Evolutionary conservation across 2,888 invertebrate species (phyloP), one percentile per base, ranked within the genome.

Genomic region (Ypsolopha sequella): DNA sequence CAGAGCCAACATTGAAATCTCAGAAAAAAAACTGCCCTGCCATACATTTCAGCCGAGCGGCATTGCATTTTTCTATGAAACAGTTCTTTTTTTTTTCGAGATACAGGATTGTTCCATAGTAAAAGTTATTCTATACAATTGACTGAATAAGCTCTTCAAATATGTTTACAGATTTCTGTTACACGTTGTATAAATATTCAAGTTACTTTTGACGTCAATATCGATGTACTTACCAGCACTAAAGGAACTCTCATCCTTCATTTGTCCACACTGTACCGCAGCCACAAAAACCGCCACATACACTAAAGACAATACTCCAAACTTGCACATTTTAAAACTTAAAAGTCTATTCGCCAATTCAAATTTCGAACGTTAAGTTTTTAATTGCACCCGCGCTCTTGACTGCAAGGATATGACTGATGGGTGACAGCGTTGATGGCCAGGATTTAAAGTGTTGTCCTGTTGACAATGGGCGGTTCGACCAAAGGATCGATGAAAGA

Each of bases 361-460:
- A 24, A 14, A 41, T 13, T 43, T 43, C 43, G 8, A 7, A 24
- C 13, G 10, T 46, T 33, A 9, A 46, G 3, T 48, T 36, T 8
- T 38, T 36, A 11, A 9, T 43, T 43, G 8, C 38, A 6, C 34
- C 38, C 36, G 6, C 7, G 8, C 10, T 14, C 33, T 11, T 67
- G 73, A 63, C 63, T 60, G 76, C 67, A 61, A 57, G 68, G 58
- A 65, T 68, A 66, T 76, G 76, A 86, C 84, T 86, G 86, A 72
- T 80, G 61, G 66, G 53, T 60, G 60, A 60, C 71, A 67, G 69
- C 70, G 60, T 60, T 65, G 66, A 72, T 65, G 64, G 67, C 64
- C 79, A 82, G 84, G 85, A 84, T 86, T 81, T 86, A 86, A 85
- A 84, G 78, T 73, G 72, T 78, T 77, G 73, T 76, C 62, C 65